Conservation (phyloP, 2,113 vertebrate genomes). For the Pyrgilauda ruficollis region DNA sequence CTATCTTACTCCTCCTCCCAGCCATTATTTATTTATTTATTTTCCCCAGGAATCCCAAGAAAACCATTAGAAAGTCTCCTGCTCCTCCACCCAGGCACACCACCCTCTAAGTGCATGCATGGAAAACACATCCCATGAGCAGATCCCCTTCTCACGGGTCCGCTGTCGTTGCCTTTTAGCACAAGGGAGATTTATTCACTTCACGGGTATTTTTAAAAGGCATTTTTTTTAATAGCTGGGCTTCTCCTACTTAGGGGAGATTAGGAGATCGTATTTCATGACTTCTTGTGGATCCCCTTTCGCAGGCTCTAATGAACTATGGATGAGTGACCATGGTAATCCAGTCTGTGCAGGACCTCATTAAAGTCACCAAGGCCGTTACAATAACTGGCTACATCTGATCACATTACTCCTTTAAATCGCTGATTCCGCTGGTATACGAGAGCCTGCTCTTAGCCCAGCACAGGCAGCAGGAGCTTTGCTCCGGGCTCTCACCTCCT, state of each 20-base stretch:
- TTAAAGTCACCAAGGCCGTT: slow-evolving; percentile 40
- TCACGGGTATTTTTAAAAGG: slow-evolving; percentile 32
- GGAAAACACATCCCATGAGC: background rate
- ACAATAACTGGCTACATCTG: slow-evolving; percentile 41
- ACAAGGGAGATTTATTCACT: slow-evolving; percentile 59
- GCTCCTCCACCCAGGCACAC: background rate
- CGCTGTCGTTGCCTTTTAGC: slow-evolving; percentile 15
- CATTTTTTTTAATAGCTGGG: slow-evolving; percentile 48
- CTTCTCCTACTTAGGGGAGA: slow-evolving; percentile 51
- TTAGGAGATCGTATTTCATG: slow-evolving; percentile 65
- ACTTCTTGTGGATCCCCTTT: slow-evolving; percentile 44
- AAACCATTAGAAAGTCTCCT: background rate
- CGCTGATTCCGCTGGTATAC: background rate
- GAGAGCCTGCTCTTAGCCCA: background rate
- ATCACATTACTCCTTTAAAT: slow-evolving; percentile 53
- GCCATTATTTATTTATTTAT: background rate
- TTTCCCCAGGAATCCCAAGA: background rate
- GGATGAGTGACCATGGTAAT: slow-evolving; percentile 61
- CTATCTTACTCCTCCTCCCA: background rate
- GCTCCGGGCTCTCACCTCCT: background rate
- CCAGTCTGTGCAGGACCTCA: slow-evolving; percentile 62
- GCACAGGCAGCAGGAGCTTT: background rate
- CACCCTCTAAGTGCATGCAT: accelerated
- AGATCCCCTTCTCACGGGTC: background rate
- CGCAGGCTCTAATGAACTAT: slow-evolving; percentile 66